Conservation (phyloP, 1,140 invertebrate species). For the Bursaphelenchus mucronatus region DNA sequence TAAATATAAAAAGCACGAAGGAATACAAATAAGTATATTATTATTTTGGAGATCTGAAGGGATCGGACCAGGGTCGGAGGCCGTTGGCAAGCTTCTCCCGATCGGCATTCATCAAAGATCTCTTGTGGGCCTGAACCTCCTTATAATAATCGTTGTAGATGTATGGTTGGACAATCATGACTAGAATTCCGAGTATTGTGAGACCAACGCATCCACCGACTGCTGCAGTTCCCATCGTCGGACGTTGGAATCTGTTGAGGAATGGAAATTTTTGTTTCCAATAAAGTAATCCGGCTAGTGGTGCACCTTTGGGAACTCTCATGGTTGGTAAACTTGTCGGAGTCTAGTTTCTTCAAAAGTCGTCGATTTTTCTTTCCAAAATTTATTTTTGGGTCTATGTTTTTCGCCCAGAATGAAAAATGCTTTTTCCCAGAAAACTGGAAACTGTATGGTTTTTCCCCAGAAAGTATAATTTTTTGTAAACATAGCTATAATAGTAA, state of each 20-base stretch:
- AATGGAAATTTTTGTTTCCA: slow-evolving; percentile 11
- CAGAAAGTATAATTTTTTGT: no score
- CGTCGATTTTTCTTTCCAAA: no score
- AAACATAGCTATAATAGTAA: no score
- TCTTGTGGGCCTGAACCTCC: slow-evolving; percentile 17
- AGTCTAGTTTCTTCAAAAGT: no score
- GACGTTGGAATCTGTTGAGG: slow-evolving; percentile 13
- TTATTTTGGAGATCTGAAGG: slow-evolving; percentile 18
- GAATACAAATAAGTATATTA: slow-evolving; percentile 13
- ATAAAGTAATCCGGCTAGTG: slow-evolving; percentile 1
- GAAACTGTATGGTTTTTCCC: no score
- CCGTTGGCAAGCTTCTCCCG: slow-evolving; percentile 18
- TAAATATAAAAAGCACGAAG: slow-evolving; percentile 2
- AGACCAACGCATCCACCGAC: slow-evolving; percentile 13
- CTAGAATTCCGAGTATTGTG: not conserved
- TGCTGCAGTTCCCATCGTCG: slow-evolving; percentile 11
- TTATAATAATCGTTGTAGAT: slow-evolving; percentile 24
- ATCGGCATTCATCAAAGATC: slow-evolving; percentile 11
- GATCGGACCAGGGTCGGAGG: slow-evolving; percentile 24
- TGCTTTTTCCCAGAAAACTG: no score
- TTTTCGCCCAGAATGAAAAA: no score
- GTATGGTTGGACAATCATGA: slow-evolving; percentile 19
- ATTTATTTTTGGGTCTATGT: no score
- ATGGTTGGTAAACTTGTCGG: not conserved
- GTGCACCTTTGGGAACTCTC: slow-evolving; percentile 9